Evolutionary conservation across 2,113 vertebrate genomes (phyloP).

Genomic region (Pachycephala philippinensis): DNA sequence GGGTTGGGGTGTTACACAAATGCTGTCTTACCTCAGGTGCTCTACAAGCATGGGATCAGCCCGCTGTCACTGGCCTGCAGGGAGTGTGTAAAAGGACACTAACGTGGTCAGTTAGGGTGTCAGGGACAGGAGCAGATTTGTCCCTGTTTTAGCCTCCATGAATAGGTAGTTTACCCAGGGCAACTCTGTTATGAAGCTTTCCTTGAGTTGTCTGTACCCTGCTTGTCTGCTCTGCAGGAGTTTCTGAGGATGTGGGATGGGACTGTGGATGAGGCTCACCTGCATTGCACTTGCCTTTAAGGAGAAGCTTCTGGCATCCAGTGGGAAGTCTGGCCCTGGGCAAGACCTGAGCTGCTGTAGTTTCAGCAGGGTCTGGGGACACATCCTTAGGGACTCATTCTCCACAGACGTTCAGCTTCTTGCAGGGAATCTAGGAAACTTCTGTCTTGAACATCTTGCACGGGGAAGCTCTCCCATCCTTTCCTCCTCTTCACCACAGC

Average conservation of each 20-base stretch:
- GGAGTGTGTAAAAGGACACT: not conserved
- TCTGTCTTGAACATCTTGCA: not conserved
- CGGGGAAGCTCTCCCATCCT: not conserved
- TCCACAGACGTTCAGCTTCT: not conserved
- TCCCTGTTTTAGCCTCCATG: not conserved
- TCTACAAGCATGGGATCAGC: not conserved
- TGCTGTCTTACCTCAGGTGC: not conserved
- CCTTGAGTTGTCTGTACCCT: not conserved
- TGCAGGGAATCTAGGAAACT: not conserved
- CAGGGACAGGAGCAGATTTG: not conserved
- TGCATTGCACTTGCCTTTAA: not conserved
- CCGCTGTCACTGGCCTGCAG: not conserved
- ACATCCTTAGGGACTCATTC: not conserved
- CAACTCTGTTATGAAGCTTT: not conserved
- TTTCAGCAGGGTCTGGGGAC: not conserved
- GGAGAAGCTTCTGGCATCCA: fast-evolving
- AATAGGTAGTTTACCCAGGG: not conserved
- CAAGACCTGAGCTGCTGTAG: not conserved
- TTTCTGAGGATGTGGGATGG: not conserved
- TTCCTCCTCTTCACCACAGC: not conserved
- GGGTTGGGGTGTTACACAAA: not conserved
- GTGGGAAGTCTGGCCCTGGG: not conserved
- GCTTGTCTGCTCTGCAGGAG: not conserved
- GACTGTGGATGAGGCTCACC: not conserved
- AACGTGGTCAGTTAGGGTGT: not conserved